Base-by-base conservation (phyloP, 2,888 invertebrate genomes). In the Trilocha varians region DNA sequence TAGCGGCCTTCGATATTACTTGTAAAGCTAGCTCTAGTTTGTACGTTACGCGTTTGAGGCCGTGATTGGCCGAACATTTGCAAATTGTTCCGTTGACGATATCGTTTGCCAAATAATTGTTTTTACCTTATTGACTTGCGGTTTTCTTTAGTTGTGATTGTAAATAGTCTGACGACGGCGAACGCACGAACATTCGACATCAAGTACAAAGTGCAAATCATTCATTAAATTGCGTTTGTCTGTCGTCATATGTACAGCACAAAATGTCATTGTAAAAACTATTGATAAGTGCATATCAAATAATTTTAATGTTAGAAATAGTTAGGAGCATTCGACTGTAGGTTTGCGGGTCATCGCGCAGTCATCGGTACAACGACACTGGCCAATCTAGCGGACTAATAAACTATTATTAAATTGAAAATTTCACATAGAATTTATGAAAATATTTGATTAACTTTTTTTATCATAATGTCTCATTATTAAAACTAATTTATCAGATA, bases 1-100 rank as follows among this genome's bases (percentile, higher is more conserved):
- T 84, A 84, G 85, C 85, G 85, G 85, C 85, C 85, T 85, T 85
- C 77, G 78, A 84, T 82, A 79, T 75, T 74, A 82, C 78, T 80
- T 83, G 80, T 84, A 83, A 82, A 82, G 80, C 76, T 84, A 83
- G 83, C 67, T 77, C 67, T 83, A 83, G 75, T 71, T 65, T 64
- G 57, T 60, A 59, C 36, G 64, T 64, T 63, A 57, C 64, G 61
- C 61, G 62, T 58, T 59, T 57, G 56, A 53, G 25, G 64, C 65
- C 63, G 57, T 53, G 47, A 53, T 59, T 55, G 65, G 61, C 65
- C 60, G 56, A 59, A 58, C 58, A 59, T 65, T 63, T 61, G 62
- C 67, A 62, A 65, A 55, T 57, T 59, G 63, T 68, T 65, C 65
- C 61, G 65, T 69, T 67, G 51, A 59, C 56, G 48, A 50, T 57